Evolutionary conservation across 37 sponge, comb jelly and placozoan species (phyloP).

Genomic region (Ephydatia muelleri): DNA sequence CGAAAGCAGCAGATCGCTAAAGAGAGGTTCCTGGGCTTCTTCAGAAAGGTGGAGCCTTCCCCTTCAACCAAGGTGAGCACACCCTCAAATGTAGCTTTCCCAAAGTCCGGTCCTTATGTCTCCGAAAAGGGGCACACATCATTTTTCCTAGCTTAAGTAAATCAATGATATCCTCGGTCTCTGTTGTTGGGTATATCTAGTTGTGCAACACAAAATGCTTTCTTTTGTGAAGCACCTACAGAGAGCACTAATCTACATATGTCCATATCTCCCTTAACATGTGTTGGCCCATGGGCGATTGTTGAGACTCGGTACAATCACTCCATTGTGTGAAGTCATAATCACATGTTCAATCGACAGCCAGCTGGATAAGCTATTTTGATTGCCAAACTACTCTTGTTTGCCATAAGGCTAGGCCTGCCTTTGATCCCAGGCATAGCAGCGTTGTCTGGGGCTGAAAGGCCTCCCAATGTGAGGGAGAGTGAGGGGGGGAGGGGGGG

Average conservation of each 20-base stretch:
- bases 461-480: neutral
- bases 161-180: no score
- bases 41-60: slow-evolving; percentile 14
- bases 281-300: neutral
- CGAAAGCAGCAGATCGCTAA: slow-evolving; percentile 32
- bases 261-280: neutral
- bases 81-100: neutral
- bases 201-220: no score
- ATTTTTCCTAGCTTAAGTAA: no score
- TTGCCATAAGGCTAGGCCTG: neutral
- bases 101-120: neutral
- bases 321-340: neutral
- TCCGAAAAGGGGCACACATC: no score
- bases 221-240: no score
- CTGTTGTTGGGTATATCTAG: no score
- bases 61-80: slow-evolving; percentile 18
- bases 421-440: neutral
- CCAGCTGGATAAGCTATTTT: neutral
- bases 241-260: neutral
- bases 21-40: slow-evolving; percentile 38
- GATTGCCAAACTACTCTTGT: neutral
- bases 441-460: neutral
- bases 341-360: neutral
- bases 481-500: no score
- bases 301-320: neutral